phyloP scores from a whole-genome alignment of 2,113 vertebrate genomes.

The Mustelus asterias region DNA sequence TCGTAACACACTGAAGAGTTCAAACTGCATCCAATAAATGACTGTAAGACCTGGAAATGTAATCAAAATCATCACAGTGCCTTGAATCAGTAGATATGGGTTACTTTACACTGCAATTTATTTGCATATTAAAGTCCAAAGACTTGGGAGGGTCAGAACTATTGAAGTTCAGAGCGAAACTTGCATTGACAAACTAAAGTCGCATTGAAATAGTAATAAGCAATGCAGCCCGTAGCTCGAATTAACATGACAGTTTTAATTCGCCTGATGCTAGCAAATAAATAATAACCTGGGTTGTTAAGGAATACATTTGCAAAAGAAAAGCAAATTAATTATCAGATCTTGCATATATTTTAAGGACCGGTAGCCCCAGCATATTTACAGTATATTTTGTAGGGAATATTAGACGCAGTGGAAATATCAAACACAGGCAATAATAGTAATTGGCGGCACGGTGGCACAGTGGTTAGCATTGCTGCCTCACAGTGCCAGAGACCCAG shows the following conservation, averaged over 20 bases:
- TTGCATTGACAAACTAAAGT: background rate
- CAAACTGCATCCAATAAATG: background rate
- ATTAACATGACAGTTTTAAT: slow-evolving; percentile 20
- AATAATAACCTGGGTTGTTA: slow-evolving; percentile 9
- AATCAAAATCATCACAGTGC: background rate
- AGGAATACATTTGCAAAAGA: slow-evolving; percentile 9
- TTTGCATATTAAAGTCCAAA: background rate
- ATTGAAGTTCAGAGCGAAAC: slow-evolving; percentile 5
- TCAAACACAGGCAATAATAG: background rate
- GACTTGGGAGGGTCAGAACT: background rate
- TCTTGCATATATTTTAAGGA: background rate
- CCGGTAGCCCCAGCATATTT: background rate
- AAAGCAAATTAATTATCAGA: slow-evolving; percentile 6
- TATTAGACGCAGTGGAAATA: background rate
- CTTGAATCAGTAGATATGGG: background rate
- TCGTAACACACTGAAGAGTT: background rate
- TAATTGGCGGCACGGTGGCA: too few relatives aligned
- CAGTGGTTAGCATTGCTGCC: too few relatives aligned
- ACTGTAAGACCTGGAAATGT: background rate
- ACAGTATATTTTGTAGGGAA: background rate
- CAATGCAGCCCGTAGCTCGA: background rate
- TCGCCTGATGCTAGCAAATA: slow-evolving; percentile 1
- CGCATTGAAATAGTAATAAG: background rate
- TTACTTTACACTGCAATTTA: background rate
- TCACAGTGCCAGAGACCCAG: too few relatives aligned